Evolutionary conservation across 2,113 vertebrate genomes (phyloP), one percentile per base, ranked within the genome.

Genomic region (Camelus dromedarius): DNA sequence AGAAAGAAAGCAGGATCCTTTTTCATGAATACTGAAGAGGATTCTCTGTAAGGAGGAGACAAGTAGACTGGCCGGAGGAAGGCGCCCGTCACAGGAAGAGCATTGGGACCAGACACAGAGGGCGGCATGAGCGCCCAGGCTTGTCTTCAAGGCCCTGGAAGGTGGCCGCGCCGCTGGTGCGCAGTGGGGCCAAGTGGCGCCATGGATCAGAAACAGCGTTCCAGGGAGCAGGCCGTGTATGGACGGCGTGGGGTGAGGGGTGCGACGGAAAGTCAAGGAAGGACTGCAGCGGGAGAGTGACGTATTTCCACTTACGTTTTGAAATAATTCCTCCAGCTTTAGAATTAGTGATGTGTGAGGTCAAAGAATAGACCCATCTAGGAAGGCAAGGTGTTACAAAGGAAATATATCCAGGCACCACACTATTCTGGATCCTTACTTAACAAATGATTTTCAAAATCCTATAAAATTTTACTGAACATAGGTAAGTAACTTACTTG

Each of bases 401-500:
- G 38, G 69, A 79, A 88, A 54, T 28, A 19, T 35, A 35, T 22
- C 10, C 12, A 26, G 30, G 0, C 7, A 38, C 8, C 24, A 24
- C 42, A 50, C 16, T 75, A 73, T 73, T 80, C 58, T 81, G n/a
- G 8, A 94, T 11, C 24, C 32, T 58, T 60, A 22, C 26, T 66
- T 79, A 52, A 42, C 9, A 62, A 67, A 26, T 48, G 14, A 85
- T 58, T 89, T 96, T 85, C 50, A 96, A 58, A 92, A 28, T 73
- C 18, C 24, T 62, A 4, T 80, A 48, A n/a, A 62, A 62, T 48
- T 42, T 15, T 92, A 80, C 89, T 22, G 32, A 89, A 73, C 14
- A 32, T 20, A 54, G 42, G 48, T 18, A 73, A 58, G 58, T 58
- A 91, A 32, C 62, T 90, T 80, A 10, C 11, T 15, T 26, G 64